These are phyloP conservation scores for Odocoileus hemionus DNA, from an alignment of 2,113 vertebrate species.

Conservation along the genomic window DNA sequence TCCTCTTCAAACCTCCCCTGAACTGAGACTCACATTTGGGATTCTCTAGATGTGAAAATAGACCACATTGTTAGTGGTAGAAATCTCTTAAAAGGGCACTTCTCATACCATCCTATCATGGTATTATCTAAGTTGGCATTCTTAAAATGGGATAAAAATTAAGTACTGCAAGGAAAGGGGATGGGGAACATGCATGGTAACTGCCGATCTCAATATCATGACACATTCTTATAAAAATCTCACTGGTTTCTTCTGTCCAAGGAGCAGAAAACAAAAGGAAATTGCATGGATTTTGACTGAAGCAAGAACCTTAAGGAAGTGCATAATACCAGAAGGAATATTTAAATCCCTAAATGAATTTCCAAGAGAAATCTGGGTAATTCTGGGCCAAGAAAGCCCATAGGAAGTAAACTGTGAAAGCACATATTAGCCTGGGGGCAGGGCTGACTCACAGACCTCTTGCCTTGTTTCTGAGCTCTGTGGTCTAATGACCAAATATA, in stretches of 20 bases:
- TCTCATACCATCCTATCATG: not conserved
- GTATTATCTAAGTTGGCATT: not conserved
- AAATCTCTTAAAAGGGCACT: not conserved
- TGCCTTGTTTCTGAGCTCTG: not conserved
- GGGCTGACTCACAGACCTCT: not conserved
- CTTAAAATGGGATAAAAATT: not conserved
- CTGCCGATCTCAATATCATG: not conserved
- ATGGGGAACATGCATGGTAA: not conserved
- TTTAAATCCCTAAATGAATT: not conserved
- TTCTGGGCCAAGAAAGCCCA: not conserved
- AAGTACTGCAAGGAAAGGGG: not conserved
- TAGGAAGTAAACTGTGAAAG: not conserved
- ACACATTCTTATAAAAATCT: not conserved
- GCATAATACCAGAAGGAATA: not conserved
- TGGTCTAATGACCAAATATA: not conserved
- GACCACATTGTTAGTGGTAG: not conserved
- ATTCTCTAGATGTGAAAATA: not conserved
- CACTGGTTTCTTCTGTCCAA: not conserved
- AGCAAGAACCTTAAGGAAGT: not conserved
- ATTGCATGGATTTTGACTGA: slow-evolving; percentile 3
- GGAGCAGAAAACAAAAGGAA: not conserved
- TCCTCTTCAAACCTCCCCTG: not conserved
- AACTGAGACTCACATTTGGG: not conserved
- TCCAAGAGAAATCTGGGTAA: not conserved
- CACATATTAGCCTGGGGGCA: no score